Base-by-base conservation (phyloP, 1,140 invertebrate genomes). In the Helicoverpa zea region DNA sequence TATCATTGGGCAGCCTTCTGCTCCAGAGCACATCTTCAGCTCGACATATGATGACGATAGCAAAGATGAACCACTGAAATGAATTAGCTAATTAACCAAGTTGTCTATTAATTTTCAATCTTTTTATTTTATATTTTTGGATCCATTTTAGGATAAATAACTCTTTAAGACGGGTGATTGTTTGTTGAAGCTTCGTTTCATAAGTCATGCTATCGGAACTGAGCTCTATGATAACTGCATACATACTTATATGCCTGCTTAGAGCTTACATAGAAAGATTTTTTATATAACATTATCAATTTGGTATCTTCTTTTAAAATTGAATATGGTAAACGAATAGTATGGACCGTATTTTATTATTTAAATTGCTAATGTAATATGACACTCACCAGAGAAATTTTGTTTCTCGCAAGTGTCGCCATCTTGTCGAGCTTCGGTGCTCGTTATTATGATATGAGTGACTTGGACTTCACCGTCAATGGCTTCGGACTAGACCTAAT, bases 11-110 rank as follows among this genome's bases (percentile, higher is more conserved):
- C n/a, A 64, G 59, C 30, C 11, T 2, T 63, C 16, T 68, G 2
- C 16, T 49, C 10, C 7, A 12, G 16, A 47, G 14, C 47, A 51
- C 64, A 18, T 68, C 47, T 23, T 51, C 16, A 51, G 64, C 64
- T 68, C 64, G 64, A 68, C 64, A 68, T 51, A 47, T 51, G 64
- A 52, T 23, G 66, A 70, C 12, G 11, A 70, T 23, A 51, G 66
- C 49, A 13, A 52, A 70, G n/a, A 70, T 11, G 66, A 70, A 70
- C 18, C 51, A 70, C 66, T 70, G 66, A 70, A 70, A 70, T 52
- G 16, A 35, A 14, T 43, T 7, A 43, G 11, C 11, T 58, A 11
- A 23, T 23, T 23, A 23, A 23, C 23, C 23, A 23, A 23, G 23
- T 23, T 23, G 23, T 58, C 23, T 23, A 23, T 58, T 23, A 11